Percentiles rank a stretch among this genome's conserved stretches.
These are phyloP conservation scores for Bombus breviceps DNA, from an alignment of 1,140 invertebrate genomes.

Conservation along the genomic window DNA sequence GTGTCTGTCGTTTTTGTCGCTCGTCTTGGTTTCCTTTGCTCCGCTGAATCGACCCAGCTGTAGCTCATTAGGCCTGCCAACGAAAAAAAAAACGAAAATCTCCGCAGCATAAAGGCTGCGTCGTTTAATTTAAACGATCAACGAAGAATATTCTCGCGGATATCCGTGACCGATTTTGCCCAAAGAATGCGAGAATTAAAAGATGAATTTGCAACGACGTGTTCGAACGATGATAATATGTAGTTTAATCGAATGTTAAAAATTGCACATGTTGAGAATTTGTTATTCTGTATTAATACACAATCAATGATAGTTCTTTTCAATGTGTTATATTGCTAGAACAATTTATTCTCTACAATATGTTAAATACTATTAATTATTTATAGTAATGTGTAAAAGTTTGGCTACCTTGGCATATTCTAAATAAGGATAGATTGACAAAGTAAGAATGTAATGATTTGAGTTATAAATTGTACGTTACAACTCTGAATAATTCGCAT, in stretches of 20 bases:
- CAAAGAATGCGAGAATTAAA: no score
- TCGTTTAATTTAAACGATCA: background rate
- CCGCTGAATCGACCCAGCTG: background rate
- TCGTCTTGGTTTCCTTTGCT: background rate
- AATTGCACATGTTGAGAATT: background rate
- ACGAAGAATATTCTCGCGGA: background rate
- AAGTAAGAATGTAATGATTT: no score
- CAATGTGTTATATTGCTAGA: no score
- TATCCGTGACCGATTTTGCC: background rate
- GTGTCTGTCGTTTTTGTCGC: constrained; percentile 1
- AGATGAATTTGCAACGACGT: background rate
- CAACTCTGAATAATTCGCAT: background rate
- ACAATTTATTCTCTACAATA: no score
- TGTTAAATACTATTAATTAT: no score
- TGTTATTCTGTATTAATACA: background rate
- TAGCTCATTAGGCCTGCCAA: background rate
- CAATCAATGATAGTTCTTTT: no score
- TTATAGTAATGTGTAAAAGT: no score
- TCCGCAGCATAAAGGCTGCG: no score
- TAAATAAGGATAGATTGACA: no score
- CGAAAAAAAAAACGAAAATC: background rate
- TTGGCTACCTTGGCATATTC: no score
- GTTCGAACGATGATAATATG: background rate
- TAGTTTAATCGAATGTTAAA: background rate
- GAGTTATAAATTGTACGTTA: background rate